Conservation (phyloP, 2,888 invertebrate genomes). For the Agonopterix arenella region DNA sequence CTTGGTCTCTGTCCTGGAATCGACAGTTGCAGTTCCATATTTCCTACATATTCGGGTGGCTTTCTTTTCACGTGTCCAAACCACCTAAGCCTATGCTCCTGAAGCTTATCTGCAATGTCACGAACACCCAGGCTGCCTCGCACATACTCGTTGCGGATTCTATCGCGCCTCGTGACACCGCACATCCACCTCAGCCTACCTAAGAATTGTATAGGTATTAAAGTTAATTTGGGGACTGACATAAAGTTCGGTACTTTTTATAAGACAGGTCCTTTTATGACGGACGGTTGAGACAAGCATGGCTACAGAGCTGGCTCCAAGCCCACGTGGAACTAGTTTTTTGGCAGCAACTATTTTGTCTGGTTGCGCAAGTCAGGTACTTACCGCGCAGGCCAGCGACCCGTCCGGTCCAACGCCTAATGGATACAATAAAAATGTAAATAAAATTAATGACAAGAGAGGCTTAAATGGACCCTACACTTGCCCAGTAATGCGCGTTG, state of each 20-base stretch:
- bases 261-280: conserved; percentile 15
- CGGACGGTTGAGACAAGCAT: conserved; percentile 10
- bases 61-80: too few species aligned
- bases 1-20: too few species aligned
- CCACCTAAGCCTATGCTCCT: too few species aligned
- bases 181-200: too few species aligned
- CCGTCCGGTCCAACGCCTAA: conserved; percentile 33
- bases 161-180: too few species aligned
- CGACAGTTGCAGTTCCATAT: too few species aligned
- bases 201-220: background rate
- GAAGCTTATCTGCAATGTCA: too few species aligned
- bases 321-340: conserved; percentile 67
- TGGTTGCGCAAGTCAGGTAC: conserved; percentile 61
- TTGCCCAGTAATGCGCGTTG: conserved; percentile 8
- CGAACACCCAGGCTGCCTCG: too few species aligned
- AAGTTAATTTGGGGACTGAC: too few species aligned
- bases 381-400: conserved; percentile 52
- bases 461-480: conserved; percentile 31
- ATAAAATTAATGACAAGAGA: conserved; percentile 53
- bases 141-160: too few species aligned
- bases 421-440: conserved; percentile 58
- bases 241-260: background rate
- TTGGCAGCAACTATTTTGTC: conserved; percentile 58
- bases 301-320: conserved; percentile 28
- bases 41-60: too few species aligned